These are phyloP conservation scores for Ciconia stormi DNA, from an alignment of 2,113 vertebrate species.

Conservation along the genomic window DNA sequence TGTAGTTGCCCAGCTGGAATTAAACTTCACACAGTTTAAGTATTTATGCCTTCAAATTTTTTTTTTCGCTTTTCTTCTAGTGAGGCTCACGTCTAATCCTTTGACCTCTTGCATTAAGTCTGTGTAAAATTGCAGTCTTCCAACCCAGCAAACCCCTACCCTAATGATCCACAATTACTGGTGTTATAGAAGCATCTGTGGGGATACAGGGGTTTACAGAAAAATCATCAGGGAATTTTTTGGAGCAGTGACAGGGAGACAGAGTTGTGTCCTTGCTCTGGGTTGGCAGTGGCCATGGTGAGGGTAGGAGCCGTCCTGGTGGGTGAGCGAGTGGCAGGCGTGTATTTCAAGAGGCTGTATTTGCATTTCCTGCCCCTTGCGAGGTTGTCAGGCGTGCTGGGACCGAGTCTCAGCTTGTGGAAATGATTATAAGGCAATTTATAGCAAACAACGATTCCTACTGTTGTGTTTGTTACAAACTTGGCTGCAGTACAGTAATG, in stretches of 20 bases:
- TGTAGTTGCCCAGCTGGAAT: neutral
- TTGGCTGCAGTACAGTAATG: neutral
- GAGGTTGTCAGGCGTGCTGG: neutral
- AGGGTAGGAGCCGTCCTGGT: neutral
- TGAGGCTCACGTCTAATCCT: neutral
- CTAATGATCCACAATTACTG: neutral
- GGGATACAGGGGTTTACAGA: neutral
- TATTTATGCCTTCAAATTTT: neutral
- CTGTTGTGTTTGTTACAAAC: slow-evolving; percentile 15
- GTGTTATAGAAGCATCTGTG: neutral
- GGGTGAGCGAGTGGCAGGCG: fast-evolving
- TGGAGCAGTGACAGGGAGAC: neutral
- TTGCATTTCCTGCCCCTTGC: neutral
- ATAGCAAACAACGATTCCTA: neutral
- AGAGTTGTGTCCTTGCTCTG: neutral
- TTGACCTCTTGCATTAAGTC: neutral
- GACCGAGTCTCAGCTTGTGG: neutral
- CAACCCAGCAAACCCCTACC: neutral
- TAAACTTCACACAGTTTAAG: neutral
- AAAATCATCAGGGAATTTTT: neutral
- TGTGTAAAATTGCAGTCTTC: neutral
- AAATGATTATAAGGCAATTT: slow-evolving; percentile 26
- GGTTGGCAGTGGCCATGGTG: neutral
- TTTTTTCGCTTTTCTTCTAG: neutral
- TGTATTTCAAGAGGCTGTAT: neutral